Conservation (phyloP, 2,888 invertebrate genomes). For the Chymomyza caudatula region DNA sequence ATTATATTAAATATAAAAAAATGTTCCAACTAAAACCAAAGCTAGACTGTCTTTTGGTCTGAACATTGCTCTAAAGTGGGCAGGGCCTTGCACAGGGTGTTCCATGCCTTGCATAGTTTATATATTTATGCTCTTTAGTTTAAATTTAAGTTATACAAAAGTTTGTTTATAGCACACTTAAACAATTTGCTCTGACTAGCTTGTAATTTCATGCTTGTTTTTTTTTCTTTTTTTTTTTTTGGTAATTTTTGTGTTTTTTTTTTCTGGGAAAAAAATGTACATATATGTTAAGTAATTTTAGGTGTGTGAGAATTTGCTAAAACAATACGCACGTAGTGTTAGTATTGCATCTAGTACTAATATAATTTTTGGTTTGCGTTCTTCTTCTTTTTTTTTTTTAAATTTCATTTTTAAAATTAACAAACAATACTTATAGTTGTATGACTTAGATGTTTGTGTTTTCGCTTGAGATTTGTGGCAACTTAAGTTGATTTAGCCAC, state of each 20-base stretch:
- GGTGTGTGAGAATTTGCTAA: slow-evolving; percentile 37
- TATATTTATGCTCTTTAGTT: slow-evolving; percentile 5
- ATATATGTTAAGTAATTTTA: slow-evolving; percentile 28
- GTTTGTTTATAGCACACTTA: slow-evolving; percentile 48
- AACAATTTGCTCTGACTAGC: slow-evolving; percentile 59
- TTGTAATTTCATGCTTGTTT: slow-evolving; percentile 44
- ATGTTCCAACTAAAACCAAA: slow-evolving; percentile 5
- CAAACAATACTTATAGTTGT: not conserved
- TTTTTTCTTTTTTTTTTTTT: slow-evolving; percentile 13
- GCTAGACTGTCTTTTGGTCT: too few relatives aligned
- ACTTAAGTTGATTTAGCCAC: not conserved
- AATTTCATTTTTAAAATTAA: not conserved
- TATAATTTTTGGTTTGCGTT: not conserved
- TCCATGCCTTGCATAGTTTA: too few relatives aligned
- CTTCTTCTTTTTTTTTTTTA: not conserved
- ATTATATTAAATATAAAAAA: not conserved
- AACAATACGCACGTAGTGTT: slow-evolving; percentile 23
- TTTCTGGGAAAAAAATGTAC: slow-evolving; percentile 66
- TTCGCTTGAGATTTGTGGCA: not conserved
- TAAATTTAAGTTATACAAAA: slow-evolving; percentile 58
- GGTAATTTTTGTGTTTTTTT: slow-evolving; percentile 10
- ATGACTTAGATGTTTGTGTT: not conserved
- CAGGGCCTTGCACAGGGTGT: too few relatives aligned
- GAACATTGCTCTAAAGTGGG: too few relatives aligned
- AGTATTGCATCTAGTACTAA: not conserved